phyloP scores from a whole-genome alignment of 2,797 vertebrate genomes.

The Neosilurus hyrtlii region DNA sequence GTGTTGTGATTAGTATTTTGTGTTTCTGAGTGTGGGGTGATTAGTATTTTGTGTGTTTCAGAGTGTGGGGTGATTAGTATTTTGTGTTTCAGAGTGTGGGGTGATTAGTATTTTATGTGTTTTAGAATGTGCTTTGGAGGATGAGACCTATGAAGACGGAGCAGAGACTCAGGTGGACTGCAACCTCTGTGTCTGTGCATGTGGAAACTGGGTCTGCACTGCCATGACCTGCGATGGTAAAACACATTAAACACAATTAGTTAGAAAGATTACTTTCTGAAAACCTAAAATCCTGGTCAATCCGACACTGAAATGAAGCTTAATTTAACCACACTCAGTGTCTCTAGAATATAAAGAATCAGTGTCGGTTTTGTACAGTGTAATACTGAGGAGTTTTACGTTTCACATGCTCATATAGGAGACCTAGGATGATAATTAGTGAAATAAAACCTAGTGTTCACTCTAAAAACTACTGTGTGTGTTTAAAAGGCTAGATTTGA shows the following conservation, averaged over 20 bases:
- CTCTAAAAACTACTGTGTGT: background rate
- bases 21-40: conserved; percentile 69
- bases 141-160: conserved; percentile 91
- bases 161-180: conserved; percentile 96
- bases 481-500: background rate
- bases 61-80: conserved; percentile 80
- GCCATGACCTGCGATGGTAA: conserved; percentile 94
- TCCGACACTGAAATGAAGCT: background rate
- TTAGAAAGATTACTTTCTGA: background rate
- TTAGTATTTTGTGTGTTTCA: conserved; percentile 64
- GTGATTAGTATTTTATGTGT: conserved; percentile 55
- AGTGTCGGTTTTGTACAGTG: background rate
- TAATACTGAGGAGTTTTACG: background rate
- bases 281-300: background rate
- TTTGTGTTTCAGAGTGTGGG: conserved; percentile 73
- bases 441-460: background rate
- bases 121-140: conserved; percentile 93
- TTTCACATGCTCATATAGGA: background rate
- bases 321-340: too few species aligned
- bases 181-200: conserved; percentile 96
- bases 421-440: background rate
- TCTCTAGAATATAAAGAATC: background rate
- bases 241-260: background rate
- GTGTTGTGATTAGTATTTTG: conserved; percentile 72
- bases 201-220: conserved; percentile 99